Evolutionary conservation across 1,140 invertebrate species (phyloP).

Genomic region (Eufriesea mexicana): DNA sequence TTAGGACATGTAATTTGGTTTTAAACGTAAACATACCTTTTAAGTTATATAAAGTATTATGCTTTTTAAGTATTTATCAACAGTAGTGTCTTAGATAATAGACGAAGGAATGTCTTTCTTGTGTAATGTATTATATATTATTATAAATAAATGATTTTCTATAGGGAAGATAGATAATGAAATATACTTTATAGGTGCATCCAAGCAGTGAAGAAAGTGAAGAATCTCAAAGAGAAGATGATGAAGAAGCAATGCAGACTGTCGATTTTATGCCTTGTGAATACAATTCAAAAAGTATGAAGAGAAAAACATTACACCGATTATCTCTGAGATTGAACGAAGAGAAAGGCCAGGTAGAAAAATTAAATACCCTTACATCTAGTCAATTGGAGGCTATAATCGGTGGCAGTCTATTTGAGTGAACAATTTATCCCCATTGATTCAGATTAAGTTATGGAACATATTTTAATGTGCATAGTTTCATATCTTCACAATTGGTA

Average conservation of each 20-base stretch:
- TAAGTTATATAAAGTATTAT: neutral
- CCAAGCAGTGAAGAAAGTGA: conserved; percentile 75
- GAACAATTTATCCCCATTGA: conserved; percentile 16
- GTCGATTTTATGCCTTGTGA: conserved; percentile 30
- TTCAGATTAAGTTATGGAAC: neutral
- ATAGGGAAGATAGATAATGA: conserved; percentile 26
- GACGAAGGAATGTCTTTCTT: neutral
- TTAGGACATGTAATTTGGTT: neutral
- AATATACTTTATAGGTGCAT: conserved; percentile 67
- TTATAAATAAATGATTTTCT: neutral
- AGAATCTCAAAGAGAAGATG: conserved; percentile 69
- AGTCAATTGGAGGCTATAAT: conserved; percentile 73
- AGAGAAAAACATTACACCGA: conserved; percentile 47
- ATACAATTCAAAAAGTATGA: conserved; percentile 43
- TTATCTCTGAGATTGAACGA: conserved; percentile 42
- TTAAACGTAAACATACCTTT: neutral
- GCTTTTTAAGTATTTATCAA: conserved; percentile 14
- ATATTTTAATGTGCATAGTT: conserved; percentile 19
- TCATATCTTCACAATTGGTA: neutral
- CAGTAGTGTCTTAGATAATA: neutral
- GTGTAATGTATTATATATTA: neutral
- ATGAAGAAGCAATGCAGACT: conserved; percentile 53
- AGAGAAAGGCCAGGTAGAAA: conserved; percentile 39
- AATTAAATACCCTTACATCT: conserved; percentile 67
- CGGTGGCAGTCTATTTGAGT: conserved; percentile 59